Base-by-base conservation (phyloP, 1,140 invertebrate genomes). In the Aphis craccivora region DNA sequence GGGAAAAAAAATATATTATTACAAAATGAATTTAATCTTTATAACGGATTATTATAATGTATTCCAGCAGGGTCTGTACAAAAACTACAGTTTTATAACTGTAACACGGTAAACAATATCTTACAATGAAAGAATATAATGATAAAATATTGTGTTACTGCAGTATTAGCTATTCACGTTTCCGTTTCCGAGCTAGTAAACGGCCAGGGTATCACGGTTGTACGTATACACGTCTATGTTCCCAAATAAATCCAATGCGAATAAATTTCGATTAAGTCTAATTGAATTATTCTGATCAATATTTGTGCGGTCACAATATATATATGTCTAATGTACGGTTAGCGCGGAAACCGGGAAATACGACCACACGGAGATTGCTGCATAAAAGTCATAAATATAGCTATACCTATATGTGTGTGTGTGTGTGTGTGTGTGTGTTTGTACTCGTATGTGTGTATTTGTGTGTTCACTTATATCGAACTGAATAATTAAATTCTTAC, bases 401-500 rank as follows among this genome's bases (percentile, higher is more conserved):
- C 48, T 18, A n/a, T 14, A n/a, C 11, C 14, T 20, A 48, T 48
- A 48, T 48, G 2, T 48, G 45, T 45, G 43, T 9, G 43, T 45
- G 35, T 2, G 4, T 22, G 76, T 81, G 18, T 81, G 55, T 55
- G 53, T 55, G 23, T 55, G 51, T 53, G 51, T 23, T 7, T 55
- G 23, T 25, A 7, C 25, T 22, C 25, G 55, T 30, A 11, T 30
- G 11, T 67, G 0, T 14, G 25, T 11, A 9, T 67, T 30, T 67
- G 60, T n/a, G 60, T n/a, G 11, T 76, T 76, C 30, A 76, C n/a
- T 76, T 11, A 84, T 37, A 53, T 89, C 87, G 20, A 89, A 89
- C n/a, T 53, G 87, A 53, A 53, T 53, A 89, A 89, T 89, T 89
- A 53, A 89, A 53, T 89, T 23, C 45, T 89, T 51, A 88, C 86